Evolutionary conservation across 1,140 invertebrate genomes (phyloP).

Genomic region (Pissodes strobi): DNA sequence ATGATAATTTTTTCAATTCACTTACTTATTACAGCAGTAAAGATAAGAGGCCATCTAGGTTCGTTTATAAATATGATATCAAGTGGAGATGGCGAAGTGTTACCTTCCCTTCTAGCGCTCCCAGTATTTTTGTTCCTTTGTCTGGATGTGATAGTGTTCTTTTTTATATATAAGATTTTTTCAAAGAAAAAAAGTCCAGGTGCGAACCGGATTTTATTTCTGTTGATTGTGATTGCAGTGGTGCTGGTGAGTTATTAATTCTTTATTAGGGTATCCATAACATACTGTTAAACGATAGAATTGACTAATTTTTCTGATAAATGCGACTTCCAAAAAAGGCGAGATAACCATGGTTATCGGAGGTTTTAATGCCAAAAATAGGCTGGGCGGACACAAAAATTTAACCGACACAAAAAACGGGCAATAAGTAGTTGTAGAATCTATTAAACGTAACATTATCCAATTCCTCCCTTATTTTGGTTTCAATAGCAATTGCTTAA

Average conservation of each 20-base stretch:
- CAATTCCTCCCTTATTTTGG: no score
- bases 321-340: no score
- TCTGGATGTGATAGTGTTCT: slow-evolving; percentile 37
- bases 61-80: slow-evolving; percentile 49
- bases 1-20: slow-evolving; percentile 35
- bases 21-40: slow-evolving; percentile 37
- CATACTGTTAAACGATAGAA: no score
- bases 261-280: no score
- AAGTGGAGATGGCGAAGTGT: slow-evolving; percentile 42
- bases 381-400: no score
- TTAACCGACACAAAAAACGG: no score
- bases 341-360: no score
- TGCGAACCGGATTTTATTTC: slow-evolving; percentile 42
- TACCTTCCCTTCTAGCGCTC: slow-evolving; percentile 41
- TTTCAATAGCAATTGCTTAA: no score
- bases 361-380: no score
- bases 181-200: slow-evolving; percentile 20
- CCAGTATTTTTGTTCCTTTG: slow-evolving; percentile 40
- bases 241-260: slow-evolving; percentile 13
- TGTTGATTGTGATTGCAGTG: slow-evolving; percentile 26
- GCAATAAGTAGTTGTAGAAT: no score
- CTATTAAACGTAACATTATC: no score
- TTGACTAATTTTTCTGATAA: no score
- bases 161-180: slow-evolving; percentile 41
- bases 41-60: slow-evolving; percentile 44